Conservation (phyloP, 2,797 vertebrate genomes). For the Periophthalmus magnuspinnatus region DNA sequence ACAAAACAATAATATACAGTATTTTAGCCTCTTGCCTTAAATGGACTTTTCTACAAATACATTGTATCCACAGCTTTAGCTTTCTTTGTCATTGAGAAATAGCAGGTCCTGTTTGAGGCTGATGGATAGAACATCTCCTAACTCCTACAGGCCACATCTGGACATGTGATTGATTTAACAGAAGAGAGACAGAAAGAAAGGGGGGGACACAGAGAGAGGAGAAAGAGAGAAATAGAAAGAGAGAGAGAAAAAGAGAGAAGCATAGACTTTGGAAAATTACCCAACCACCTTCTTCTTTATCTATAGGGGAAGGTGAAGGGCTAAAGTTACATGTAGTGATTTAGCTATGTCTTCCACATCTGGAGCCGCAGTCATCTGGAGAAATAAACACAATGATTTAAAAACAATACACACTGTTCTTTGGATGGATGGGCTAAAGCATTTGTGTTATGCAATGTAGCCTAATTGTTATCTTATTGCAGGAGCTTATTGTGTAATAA, state of each 20-base stretch:
- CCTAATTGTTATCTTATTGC: background rate
- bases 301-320: slow-evolving; percentile 31
- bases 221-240: background rate
- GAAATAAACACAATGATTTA: slow-evolving; percentile 54
- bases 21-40: background rate
- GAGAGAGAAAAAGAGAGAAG: background rate
- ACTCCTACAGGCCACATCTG: slow-evolving; percentile 71
- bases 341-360: slow-evolving; percentile 61
- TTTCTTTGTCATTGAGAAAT: slow-evolving; percentile 43
- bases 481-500: background rate
- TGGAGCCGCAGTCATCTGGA: slow-evolving; percentile 57
- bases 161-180: slow-evolving; percentile 64
- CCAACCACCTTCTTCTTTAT: slow-evolving; percentile 24
- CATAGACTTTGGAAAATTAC: slow-evolving; percentile 38
- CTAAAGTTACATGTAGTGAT: slow-evolving; percentile 40
- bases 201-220: slow-evolving; percentile 1
- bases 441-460: background rate
- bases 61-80: background rate
- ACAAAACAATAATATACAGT: background rate
- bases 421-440: slow-evolving; percentile 20
- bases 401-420: slow-evolving; percentile 46
- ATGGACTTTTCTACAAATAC: background rate
- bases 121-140: slow-evolving; percentile 66
- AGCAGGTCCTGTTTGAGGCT: slow-evolving; percentile 42
- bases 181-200: slow-evolving; percentile 25